Base-by-base conservation (phyloP, 2,888 invertebrate genomes). In the Tupiocoris notatus region DNA sequence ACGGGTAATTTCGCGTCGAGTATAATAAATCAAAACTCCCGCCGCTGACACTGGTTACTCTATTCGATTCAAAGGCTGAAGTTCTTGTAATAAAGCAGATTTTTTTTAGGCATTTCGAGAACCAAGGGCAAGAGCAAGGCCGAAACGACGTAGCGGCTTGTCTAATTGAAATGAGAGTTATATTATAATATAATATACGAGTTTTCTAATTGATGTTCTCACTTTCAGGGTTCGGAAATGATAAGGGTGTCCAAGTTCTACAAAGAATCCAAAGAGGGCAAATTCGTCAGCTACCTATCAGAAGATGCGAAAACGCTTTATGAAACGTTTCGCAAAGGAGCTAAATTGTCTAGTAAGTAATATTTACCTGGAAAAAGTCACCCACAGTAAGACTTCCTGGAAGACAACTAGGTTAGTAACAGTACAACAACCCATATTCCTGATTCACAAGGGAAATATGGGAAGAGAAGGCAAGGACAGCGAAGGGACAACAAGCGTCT, bases 231-330 rank as follows among this genome's bases (percentile, higher is more conserved):
- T 82, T 90, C 93, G 81, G 94, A 95, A 85, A 88, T 93, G 86
- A 92, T 95, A 82, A 89, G 94, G 82, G 93, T 94, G 78, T 95
- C 95, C 70, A 92, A 93, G 84, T 94, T 95, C 86, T 93, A 91
- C 86, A 93, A 93, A 85, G 94, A 94, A 82, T 91, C 93, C 79
- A 93, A 92, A 86, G 93, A 92, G 82, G 94, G 94, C 76, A 92
- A 91, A 84, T 95, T 90, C 84, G 87, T 94, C 80, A 91, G 91
- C 83, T 94, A 90, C 84, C 87, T 95, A 79, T 91, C 91, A 84
- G 93, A 95, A 82, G 96, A 96, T 84, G 92, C 93, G 75, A 89
- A 89, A 83, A 97, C 97, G 70, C 86, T 96, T 57, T 96, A 94
- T 84, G 95, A 96, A 82, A 91, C 92, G 80, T 95, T 96, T 85